A percentile compares a stretch with the other conserved stretches of the same genome.
Conservation (phyloP, 1,140 invertebrate genomes). For the Aphaenogaster floridana region DNA sequence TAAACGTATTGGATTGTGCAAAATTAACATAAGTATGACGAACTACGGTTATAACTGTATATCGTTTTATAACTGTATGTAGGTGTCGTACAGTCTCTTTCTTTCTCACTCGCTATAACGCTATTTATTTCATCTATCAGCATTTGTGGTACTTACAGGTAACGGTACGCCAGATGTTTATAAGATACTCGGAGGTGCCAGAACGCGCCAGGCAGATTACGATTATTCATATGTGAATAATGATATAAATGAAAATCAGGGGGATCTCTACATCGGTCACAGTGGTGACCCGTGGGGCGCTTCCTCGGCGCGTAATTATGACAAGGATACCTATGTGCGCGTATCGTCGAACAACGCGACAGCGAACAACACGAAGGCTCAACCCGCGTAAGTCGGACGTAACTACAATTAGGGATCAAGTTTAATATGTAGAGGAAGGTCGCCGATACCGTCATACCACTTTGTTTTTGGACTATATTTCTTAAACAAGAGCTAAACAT, state of each 20-base stretch:
- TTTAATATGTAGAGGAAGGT: too few relatives aligned
- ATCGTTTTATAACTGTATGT: slow-evolving; percentile 20
- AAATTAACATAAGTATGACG: slow-evolving; percentile 15
- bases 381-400: slow-evolving; percentile 13
- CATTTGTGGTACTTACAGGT: slow-evolving; percentile 35
- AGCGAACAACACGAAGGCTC: slow-evolving; percentile 39
- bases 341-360: slow-evolving; percentile 43
- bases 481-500: too few relatives aligned
- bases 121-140: slow-evolving; percentile 35
- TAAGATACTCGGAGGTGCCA: slow-evolving; percentile 41
- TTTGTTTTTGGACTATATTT: too few relatives aligned
- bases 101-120: not conserved
- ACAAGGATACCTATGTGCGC: slow-evolving; percentile 40
- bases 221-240: slow-evolving; percentile 42
- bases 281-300: slow-evolving; percentile 63
- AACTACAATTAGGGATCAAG: not conserved
- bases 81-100: not conserved
- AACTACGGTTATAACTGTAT: slow-evolving; percentile 19
- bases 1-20: not conserved
- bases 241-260: slow-evolving; percentile 36
- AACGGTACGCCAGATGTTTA: slow-evolving; percentile 52
- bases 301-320: slow-evolving; percentile 19
- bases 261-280: slow-evolving; percentile 52
- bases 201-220: slow-evolving; percentile 39
- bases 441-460: too few relatives aligned